Conservation (phyloP, 2,888 invertebrate genomes). For the Eutolmus rufibarbis region DNA sequence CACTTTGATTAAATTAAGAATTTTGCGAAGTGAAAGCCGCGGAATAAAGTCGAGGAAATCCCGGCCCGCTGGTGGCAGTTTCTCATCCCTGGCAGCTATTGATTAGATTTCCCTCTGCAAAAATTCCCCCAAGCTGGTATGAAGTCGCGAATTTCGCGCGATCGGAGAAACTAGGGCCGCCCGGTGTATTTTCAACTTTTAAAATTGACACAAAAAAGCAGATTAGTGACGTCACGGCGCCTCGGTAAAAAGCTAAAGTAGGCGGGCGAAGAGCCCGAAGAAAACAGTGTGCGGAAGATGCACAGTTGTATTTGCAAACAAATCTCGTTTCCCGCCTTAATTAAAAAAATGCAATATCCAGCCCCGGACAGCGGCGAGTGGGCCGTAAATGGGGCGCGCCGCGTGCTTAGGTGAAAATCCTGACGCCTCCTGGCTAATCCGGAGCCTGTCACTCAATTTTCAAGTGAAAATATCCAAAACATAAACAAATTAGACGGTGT, state of each 20-base stretch:
- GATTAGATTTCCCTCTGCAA: not conserved
- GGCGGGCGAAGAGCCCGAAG: conserved; percentile 12
- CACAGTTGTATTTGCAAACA: conserved; percentile 48
- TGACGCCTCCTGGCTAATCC: not conserved
- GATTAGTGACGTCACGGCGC: conserved; percentile 36
- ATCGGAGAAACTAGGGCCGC: not conserved
- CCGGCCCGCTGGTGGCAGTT: not conserved
- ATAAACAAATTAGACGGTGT: not conserved
- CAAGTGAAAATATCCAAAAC: conserved; percentile 26
- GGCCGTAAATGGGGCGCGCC: not conserved
- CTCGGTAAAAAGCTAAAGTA: conserved; percentile 25
- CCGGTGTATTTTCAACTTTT: not conserved
- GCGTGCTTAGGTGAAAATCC: not conserved
- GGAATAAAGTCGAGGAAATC: not conserved
- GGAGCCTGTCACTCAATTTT: conserved; percentile 38
- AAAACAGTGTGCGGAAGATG: conserved; percentile 34
- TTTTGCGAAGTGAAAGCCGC: not conserved
- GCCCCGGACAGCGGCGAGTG: not conserved
- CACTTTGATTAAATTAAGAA: not conserved
- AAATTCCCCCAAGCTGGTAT: not conserved
- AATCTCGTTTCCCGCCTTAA: conserved; percentile 48
- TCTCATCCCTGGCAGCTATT: not conserved
- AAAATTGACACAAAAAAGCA: conserved; percentile 33
- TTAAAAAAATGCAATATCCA: conserved; percentile 9
- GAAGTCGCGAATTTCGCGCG: not conserved